phyloP scores from a whole-genome alignment of 2,888 invertebrate genomes.

The Phortica okadai region DNA sequence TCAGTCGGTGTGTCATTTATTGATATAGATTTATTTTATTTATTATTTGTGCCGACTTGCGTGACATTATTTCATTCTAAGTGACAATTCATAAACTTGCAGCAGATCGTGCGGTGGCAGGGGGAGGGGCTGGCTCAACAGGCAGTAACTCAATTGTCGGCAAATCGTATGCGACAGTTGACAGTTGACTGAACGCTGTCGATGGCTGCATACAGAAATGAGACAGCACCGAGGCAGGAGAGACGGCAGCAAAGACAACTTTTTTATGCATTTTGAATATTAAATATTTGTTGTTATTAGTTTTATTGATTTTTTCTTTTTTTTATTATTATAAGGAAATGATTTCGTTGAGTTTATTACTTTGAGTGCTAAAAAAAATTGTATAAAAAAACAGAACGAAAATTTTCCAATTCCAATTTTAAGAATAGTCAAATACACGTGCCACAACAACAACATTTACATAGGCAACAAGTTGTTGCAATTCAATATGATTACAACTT shows the following conservation, averaged over 20 bases:
- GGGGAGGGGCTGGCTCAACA: background rate
- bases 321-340: background rate
- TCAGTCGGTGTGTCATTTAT: background rate
- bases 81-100: conserved; percentile 48
- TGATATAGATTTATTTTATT: conserved; percentile 28
- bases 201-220: background rate
- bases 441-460: too few species aligned
- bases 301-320: background rate
- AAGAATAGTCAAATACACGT: too few species aligned
- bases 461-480: too few species aligned
- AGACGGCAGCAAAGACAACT: too few species aligned
- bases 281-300: too few species aligned
- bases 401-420: background rate
- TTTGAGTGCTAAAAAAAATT: background rate
- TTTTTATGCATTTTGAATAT: too few species aligned
- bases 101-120: background rate
- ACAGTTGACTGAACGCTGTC: conserved; percentile 21
- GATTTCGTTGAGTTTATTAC: background rate
- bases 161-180: conserved; percentile 4
- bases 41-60: conserved; percentile 54
- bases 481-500: too few species aligned
- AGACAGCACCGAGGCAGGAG: background rate
- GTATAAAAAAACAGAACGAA: background rate
- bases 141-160: background rate
- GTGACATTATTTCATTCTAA: conserved; percentile 59